Percentiles rank a stretch among this genome's conserved stretches.
Evolutionary conservation across 2,797 vertebrate genomes (phyloP).

Genomic region (Smutsia gigantea): DNA sequence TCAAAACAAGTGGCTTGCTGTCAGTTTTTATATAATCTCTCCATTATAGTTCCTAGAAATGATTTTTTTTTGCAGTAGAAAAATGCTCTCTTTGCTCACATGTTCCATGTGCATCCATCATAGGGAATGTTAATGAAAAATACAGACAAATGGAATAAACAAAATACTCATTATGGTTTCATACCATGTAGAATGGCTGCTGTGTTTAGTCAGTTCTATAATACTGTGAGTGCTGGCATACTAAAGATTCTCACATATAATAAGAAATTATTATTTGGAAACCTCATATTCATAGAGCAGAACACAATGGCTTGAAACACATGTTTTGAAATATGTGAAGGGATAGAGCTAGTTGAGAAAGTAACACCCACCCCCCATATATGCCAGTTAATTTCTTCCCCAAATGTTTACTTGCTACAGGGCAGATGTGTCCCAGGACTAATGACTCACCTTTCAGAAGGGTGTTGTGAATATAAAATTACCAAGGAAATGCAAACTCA

Average conservation of each 20-base stretch:
- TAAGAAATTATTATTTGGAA: conserved; percentile 52
- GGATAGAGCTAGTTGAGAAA: background rate
- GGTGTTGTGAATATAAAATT: background rate
- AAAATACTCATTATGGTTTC: background rate
- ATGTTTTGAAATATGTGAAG: conserved; percentile 49
- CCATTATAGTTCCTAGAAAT: conserved; percentile 34
- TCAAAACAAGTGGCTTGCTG: conserved; percentile 58
- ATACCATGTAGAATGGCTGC: background rate
- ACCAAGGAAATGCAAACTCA: background rate
- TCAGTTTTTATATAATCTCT: conserved; percentile 35
- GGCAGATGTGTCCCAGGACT: background rate
- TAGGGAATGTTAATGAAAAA: background rate
- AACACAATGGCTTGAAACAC: conserved; percentile 53
- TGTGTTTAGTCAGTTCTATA: background rate
- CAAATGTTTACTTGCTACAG: background rate
- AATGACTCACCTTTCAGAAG: conserved; percentile 5
- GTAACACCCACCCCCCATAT: background rate
- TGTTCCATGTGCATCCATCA: background rate
- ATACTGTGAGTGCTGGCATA: too few relatives aligned
- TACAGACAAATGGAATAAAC: background rate
- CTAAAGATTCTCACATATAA: background rate
- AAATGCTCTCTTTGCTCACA: conserved; percentile 16
- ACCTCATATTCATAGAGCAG: conserved; percentile 20
- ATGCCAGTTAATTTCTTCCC: background rate
- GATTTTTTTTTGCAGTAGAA: background rate